Conservation (phyloP, 2,113 vertebrate species). For the Myrmecophaga tridactyla region DNA sequence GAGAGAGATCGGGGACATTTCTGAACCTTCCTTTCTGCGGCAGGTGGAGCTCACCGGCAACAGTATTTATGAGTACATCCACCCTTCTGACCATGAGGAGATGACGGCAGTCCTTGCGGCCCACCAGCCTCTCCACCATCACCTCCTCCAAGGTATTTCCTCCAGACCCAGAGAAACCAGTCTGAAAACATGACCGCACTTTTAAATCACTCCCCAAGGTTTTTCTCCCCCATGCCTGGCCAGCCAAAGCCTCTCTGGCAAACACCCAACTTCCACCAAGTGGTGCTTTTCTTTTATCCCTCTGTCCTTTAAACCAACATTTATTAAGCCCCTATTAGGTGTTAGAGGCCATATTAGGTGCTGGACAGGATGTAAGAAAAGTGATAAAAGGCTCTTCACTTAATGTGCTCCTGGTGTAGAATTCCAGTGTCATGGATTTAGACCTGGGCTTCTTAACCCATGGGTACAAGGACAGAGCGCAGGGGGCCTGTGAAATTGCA, state of each 20-base stretch:
- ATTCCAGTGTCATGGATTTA: not conserved
- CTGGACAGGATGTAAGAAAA: not conserved
- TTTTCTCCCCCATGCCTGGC: not conserved
- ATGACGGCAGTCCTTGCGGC: conserved; percentile 93
- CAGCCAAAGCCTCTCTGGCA: not conserved
- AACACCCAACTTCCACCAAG: fast-evolving
- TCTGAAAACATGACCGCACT: not conserved
- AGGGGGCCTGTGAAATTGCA: fast-evolving
- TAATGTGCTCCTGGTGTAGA: not conserved
- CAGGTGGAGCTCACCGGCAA: conserved; percentile 98
- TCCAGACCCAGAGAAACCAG: not conserved
- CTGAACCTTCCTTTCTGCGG: not conserved
- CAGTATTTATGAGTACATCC: conserved; percentile 97
- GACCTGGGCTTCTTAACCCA: not conserved
- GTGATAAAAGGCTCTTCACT: not conserved
- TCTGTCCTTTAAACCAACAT: not conserved
- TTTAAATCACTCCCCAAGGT: not conserved
- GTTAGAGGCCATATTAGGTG: not conserved
- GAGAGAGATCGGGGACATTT: not conserved
- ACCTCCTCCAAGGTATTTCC: conserved; percentile 90
- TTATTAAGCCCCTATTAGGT: fast-evolving
- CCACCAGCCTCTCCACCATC: conserved; percentile 89
- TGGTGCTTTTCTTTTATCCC: too few relatives aligned
- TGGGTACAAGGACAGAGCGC: not conserved
- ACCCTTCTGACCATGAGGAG: conserved; percentile 95